Percentiles rank a stretch among this genome's conserved stretches.
phyloP scores from a whole-genome alignment of 2,888 invertebrate species.

The Clistopyga incitator region DNA sequence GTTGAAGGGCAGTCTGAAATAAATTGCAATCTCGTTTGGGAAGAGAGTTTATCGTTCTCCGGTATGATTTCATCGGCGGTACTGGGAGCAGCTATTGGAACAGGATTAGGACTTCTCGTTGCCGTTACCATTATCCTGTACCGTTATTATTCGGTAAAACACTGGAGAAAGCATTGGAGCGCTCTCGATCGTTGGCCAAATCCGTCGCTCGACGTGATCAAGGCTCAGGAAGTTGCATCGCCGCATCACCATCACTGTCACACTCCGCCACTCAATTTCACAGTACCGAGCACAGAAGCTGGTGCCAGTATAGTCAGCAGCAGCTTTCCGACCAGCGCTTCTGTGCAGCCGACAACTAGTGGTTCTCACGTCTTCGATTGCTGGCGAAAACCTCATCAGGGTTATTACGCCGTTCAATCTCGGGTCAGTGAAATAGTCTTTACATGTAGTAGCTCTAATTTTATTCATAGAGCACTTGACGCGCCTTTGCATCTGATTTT shows the following conservation, averaged over 20 bases:
- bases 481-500: no score
- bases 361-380: conserved; percentile 74
- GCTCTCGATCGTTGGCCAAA: conserved; percentile 85
- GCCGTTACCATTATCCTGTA: conserved; percentile 89
- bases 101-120: conserved; percentile 88
- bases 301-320: neutral
- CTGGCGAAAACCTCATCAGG: conserved; percentile 75
- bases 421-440: conserved; percentile 71
- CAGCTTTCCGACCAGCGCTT: neutral
- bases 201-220: conserved; percentile 46
- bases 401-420: conserved; percentile 76
- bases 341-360: neutral
- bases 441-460: neutral
- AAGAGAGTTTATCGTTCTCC: neutral
- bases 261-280: conserved; percentile 24
- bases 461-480: neutral
- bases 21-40: neutral
- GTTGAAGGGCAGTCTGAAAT: neutral
- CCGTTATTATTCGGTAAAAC: conserved; percentile 87
- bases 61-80: conserved; percentile 88
- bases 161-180: conserved; percentile 87
- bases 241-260: conserved; percentile 64
- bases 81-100: conserved; percentile 88
- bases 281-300: neutral
- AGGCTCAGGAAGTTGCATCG: conserved; percentile 1